Percentiles rank a stretch among this genome's conserved stretches.
Evolutionary conservation across 1,140 invertebrate species (phyloP).

Genomic region (Drosophila ficusphila): DNA sequence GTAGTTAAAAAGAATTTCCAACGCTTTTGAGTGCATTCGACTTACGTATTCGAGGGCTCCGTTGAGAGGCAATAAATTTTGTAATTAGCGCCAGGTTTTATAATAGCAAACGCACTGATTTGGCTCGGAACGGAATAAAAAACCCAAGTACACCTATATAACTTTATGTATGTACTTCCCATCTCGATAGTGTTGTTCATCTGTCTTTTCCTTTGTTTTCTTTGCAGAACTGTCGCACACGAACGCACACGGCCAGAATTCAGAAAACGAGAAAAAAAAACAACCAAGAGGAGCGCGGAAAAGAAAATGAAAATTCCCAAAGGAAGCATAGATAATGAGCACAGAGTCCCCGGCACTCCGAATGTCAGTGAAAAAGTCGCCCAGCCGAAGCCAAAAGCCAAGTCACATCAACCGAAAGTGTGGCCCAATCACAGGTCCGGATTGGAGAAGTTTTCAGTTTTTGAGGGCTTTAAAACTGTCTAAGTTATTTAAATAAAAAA

Average conservation of each 20-base stretch:
- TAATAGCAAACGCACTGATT: conserved; percentile 14
- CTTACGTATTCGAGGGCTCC: conserved; percentile 31
- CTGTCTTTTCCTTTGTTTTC: conserved; percentile 26
- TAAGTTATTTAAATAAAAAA: no score
- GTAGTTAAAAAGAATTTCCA: conserved; percentile 53
- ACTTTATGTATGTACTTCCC: conserved; percentile 21
- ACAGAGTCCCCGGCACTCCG: conserved; percentile 37
- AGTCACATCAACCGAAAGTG: conserved; percentile 20
- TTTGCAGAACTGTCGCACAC: conserved; percentile 66
- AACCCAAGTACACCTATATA: conserved; percentile 8
- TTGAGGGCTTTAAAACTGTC: neutral
- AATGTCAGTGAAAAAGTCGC: conserved; percentile 49
- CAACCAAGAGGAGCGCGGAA: conserved; percentile 17
- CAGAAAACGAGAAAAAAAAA: conserved; percentile 1
- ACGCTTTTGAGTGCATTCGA: conserved; percentile 52
- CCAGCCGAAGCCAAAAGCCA: conserved; percentile 51
- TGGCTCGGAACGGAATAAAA: conserved; percentile 15
- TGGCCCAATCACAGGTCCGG: conserved; percentile 34
- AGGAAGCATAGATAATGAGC: conserved; percentile 82
- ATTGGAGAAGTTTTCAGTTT: neutral
- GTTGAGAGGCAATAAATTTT: conserved; percentile 57
- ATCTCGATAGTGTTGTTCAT: conserved; percentile 19
- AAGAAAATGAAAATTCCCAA: conserved; percentile 83
- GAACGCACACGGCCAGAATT: conserved; percentile 71
- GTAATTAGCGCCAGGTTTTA: conserved; percentile 58